Conservation (phyloP, 2,888 invertebrate species). For the Andrena chrysosceles region DNA sequence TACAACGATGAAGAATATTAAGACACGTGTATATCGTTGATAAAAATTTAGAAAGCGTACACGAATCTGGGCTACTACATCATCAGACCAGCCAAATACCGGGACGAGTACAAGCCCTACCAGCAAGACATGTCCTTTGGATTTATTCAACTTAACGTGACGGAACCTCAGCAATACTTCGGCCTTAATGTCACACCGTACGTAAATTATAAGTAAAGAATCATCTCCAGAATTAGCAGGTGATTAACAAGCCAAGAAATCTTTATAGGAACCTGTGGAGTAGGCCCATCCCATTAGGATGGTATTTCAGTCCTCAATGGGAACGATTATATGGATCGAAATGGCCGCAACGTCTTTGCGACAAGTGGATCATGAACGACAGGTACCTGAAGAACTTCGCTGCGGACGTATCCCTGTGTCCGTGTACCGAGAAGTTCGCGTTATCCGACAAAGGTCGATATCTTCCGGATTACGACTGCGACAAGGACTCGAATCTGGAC, state of each 20-base stretch:
- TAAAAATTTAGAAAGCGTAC: slow-evolving; percentile 78
- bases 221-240: not conserved
- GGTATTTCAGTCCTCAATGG: slow-evolving; percentile 98
- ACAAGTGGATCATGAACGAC: slow-evolving; percentile 95
- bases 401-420: slow-evolving; percentile 93
- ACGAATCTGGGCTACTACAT: slow-evolving; percentile 90
- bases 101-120: slow-evolving; percentile 89
- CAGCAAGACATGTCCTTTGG: slow-evolving; percentile 93
- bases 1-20: not conserved
- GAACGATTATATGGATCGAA: slow-evolving; percentile 90
- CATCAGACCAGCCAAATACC: slow-evolving; percentile 91
- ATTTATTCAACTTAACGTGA: slow-evolving; percentile 94
- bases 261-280: slow-evolving; percentile 91
- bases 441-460: slow-evolving; percentile 96
- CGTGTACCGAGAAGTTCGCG: slow-evolving; percentile 96
- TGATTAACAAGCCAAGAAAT: not conserved
- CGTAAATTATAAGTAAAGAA: slow-evolving; percentile 84
- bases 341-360: slow-evolving; percentile 95
- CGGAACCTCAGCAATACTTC: slow-evolving; percentile 90
- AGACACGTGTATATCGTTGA: slow-evolving; percentile 7
- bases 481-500: slow-evolving; percentile 95
- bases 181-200: slow-evolving; percentile 90
- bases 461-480: slow-evolving; percentile 95
- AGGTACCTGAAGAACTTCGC: slow-evolving; percentile 94
- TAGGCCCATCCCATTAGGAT: slow-evolving; percentile 95